Evolutionary conservation across 1,140 invertebrate species (phyloP).

Genomic region (Sarcophaga peregrina): DNA sequence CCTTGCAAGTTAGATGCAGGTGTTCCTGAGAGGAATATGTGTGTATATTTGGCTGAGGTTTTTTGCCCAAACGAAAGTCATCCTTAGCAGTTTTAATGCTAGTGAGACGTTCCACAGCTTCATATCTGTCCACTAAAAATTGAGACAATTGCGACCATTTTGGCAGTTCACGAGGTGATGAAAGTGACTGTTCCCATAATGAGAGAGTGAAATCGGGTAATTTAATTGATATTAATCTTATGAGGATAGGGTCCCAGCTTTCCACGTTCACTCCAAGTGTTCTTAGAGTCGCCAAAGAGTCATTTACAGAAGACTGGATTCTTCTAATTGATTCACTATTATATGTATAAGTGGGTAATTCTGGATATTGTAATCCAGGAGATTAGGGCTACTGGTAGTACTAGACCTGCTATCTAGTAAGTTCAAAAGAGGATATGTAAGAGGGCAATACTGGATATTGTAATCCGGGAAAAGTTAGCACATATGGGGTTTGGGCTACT

Average conservation of each 20-base stretch:
- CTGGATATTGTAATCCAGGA: too few relatives aligned
- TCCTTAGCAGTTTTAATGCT: not conserved
- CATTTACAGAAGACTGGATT: conserved; percentile 8
- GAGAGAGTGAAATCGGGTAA: not conserved
- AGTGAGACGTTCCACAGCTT: conserved; percentile 5
- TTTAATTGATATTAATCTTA: conserved; percentile 26
- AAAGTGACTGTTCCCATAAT: not conserved
- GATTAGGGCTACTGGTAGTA: too few relatives aligned
- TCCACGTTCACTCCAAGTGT: not conserved
- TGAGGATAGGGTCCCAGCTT: conserved; percentile 17
- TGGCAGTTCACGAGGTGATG: not conserved
- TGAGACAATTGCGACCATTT: conserved; percentile 12
- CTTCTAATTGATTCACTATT: not conserved
- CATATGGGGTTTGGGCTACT: too few relatives aligned
- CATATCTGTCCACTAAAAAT: conserved; percentile 17
- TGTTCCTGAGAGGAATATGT: not conserved
- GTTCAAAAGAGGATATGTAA: too few relatives aligned
- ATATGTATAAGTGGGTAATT: too few relatives aligned
- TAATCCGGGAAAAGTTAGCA: too few relatives aligned
- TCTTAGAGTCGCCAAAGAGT: not conserved
- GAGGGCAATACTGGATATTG: too few relatives aligned
- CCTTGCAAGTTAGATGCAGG: not conserved
- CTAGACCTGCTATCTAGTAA: too few relatives aligned
- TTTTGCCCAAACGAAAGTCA: not conserved
- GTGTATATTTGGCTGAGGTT: not conserved